Conservation (phyloP, 2,797 vertebrate genomes). For the Thaleichthys pacificus region DNA sequence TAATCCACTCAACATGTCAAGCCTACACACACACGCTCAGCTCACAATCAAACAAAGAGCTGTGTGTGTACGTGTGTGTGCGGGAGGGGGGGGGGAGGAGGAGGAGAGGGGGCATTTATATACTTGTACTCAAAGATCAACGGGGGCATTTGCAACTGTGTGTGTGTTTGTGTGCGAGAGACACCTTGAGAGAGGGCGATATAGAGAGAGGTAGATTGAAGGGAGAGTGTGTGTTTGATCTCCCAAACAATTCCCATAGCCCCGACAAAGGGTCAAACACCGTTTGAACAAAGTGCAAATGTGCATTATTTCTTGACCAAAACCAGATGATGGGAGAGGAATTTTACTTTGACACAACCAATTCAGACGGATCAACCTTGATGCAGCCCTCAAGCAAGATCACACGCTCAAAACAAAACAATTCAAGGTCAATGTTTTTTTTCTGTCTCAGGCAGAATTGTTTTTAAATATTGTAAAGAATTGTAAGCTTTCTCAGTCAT, state of each 20-base stretch:
- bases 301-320: slow-evolving; percentile 48
- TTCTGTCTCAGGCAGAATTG: background rate
- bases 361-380: background rate
- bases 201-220: no score
- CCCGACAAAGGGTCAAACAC: slow-evolving; percentile 42
- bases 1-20: background rate
- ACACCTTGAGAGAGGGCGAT: no score
- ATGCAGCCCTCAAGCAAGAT: no score
- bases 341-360: slow-evolving; percentile 25
- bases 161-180: background rate
- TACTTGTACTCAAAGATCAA: background rate
- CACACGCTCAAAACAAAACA: no score
- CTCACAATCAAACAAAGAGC: background rate
- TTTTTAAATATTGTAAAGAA: background rate
- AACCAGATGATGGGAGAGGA: slow-evolving; percentile 19
- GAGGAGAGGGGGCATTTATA: slow-evolving; percentile 5
- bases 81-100: background rate
- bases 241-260: slow-evolving; percentile 17
- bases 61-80: slow-evolving; percentile 5
- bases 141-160: background rate
- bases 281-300: slow-evolving; percentile 52
- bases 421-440: no score
- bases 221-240: slow-evolving; percentile 23
- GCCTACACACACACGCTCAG: background rate
- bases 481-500: background rate